phyloP scores from a whole-genome alignment of 2,113 vertebrate species.

The Pomatostomus ruficeps region DNA sequence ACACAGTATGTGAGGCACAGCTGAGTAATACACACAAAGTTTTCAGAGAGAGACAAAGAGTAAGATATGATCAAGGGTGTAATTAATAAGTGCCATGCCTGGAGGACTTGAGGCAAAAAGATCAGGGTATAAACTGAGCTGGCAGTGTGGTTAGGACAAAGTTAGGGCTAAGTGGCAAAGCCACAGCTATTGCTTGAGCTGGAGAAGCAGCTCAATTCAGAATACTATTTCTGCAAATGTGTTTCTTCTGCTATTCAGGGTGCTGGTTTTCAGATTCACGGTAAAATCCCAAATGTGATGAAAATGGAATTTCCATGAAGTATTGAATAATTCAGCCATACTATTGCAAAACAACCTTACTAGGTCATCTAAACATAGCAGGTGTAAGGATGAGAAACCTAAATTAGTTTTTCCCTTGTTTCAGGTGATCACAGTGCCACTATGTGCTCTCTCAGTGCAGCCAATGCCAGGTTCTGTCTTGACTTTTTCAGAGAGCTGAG shows the following conservation, averaged over 20 bases:
- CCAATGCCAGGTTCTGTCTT: conserved; percentile 50
- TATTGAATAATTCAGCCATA: not conserved
- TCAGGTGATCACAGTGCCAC: not conserved
- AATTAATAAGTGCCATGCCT: not conserved
- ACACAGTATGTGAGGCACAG: not conserved
- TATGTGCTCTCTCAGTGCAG: conserved; percentile 25
- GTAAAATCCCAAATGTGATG: not conserved
- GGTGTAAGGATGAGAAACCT: not conserved
- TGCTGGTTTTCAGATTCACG: not conserved
- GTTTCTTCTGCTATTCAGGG: not conserved
- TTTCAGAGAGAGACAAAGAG: not conserved
- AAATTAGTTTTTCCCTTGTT: not conserved
- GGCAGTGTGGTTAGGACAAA: not conserved
- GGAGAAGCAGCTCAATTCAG: not conserved
- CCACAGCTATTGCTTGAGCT: not conserved
- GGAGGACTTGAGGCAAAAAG: not conserved
- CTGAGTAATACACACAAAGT: not conserved
- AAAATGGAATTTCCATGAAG: not conserved
- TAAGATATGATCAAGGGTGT: not conserved
- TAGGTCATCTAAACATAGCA: not conserved
- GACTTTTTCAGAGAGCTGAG: conserved; percentile 45
- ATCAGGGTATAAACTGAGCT: not conserved
- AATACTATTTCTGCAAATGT: not conserved
- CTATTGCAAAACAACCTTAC: not conserved
- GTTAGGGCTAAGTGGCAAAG: not conserved